Conservation (phyloP, 2,888 invertebrate genomes). For the Bembecia ichneumoniformis region DNA sequence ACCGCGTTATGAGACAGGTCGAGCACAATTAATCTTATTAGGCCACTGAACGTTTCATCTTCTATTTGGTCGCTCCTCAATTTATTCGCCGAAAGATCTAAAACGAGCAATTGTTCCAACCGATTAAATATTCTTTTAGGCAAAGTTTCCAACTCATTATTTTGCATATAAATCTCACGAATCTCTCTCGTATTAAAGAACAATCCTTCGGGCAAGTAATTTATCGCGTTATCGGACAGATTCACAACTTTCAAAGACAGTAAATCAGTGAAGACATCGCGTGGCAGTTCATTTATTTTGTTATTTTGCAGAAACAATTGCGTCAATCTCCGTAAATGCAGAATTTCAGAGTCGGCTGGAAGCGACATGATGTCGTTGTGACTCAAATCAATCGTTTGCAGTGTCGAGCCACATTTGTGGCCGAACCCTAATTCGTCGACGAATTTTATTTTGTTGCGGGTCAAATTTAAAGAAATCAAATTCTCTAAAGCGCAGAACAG, state of each 20-base stretch:
- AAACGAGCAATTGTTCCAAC: slow-evolving; percentile 86
- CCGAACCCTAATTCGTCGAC: slow-evolving; percentile 83
- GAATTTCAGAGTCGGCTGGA: slow-evolving; percentile 82
- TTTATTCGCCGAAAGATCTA: slow-evolving; percentile 89
- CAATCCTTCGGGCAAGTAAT: slow-evolving; percentile 83
- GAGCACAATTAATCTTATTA: slow-evolving; percentile 88
- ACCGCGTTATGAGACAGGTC: slow-evolving; percentile 88
- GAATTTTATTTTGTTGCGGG: slow-evolving; percentile 85
- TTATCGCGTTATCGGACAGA: slow-evolving; percentile 87
- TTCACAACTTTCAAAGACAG: slow-evolving; percentile 86
- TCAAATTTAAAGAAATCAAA: slow-evolving; percentile 86
- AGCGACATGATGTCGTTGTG: slow-evolving; percentile 82
- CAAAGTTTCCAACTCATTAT: slow-evolving; percentile 87
- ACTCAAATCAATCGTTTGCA: slow-evolving; percentile 86
- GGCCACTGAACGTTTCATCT: slow-evolving; percentile 87
- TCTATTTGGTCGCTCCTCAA: slow-evolving; percentile 88
- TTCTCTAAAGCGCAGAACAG: slow-evolving; percentile 85
- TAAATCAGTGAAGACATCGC: slow-evolving; percentile 84
- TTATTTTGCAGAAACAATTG: slow-evolving; percentile 87
- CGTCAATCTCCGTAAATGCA: slow-evolving; percentile 83
- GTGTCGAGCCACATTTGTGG: slow-evolving; percentile 75
- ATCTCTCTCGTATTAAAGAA: slow-evolving; percentile 87
- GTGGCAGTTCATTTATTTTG: slow-evolving; percentile 82
- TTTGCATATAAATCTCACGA: slow-evolving; percentile 86
- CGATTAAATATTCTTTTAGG: slow-evolving; percentile 88